Evolutionary conservation across 1,140 invertebrate genomes (phyloP), one percentile per base, ranked within the genome.

Genomic region (Neuroterus valhalla): DNA sequence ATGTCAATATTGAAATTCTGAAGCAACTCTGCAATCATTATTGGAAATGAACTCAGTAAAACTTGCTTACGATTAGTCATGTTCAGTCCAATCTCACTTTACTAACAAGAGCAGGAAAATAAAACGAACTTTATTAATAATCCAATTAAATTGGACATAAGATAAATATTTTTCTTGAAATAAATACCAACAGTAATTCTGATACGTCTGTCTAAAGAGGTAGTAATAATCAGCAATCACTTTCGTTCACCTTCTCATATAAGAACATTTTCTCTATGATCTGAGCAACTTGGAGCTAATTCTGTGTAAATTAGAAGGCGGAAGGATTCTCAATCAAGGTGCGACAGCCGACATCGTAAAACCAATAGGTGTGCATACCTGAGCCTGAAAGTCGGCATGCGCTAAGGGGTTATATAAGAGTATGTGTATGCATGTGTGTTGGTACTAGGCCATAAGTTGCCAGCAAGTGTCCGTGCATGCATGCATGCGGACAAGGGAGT

Each of bases 401-500:
- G 55, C 23, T 62, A 38, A 62, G 55, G 31, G 55, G 26, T 62
- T 62, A 23, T 6, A 14, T 17, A 48, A 62, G 21, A 15, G 2
- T 62, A 26, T 62, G 52, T 31, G 14, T 62, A 23, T 62, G 19
- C 5, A 15, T 62, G 55, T 62, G 50, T 52, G 12, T 21, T 62
- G 46, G 46, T 48, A n/a, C 26, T 23, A 21, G 55, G 15, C 3
- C 14, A 31, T 38, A 38, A 38, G 55, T 62, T 62, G 26, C 23
- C 14, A n/a, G n/a, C n/a, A 38, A 62, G 55, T 62, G 55, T 62
- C 21, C 26, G 31, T 62, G 26, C 52, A 48, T n/a, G 44, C 44
- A 55, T 43, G 44, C 69, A 45, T 67, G 72, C 71, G 66, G 66
- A 66, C 26, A 42, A 50, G 70, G 50, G 17, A 71, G 68, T 71